Base-by-base conservation (phyloP, 2,888 invertebrate species). In the Tenthredo scrophulariae region DNA sequence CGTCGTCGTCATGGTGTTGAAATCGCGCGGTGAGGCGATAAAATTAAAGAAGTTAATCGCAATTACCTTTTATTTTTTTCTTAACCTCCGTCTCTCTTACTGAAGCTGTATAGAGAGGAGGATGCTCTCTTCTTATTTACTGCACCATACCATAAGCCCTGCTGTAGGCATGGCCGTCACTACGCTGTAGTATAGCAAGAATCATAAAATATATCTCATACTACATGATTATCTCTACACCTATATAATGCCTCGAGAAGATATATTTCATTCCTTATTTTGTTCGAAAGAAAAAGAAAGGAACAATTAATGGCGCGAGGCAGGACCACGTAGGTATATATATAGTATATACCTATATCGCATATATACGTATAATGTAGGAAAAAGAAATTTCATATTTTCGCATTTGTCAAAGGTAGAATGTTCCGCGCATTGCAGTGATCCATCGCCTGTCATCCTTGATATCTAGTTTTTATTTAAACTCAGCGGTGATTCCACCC, bases 21-120 rank as follows among this genome's bases (percentile, higher is more conserved):
- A 62, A 62, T 62, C 13, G 62, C 37, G 15, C 33, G 58, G 40
- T 22, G 46, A 37, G 80, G 58, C 40, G 40, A 62, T 80, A 80
- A 80, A 80, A 58, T 58, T 80, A 22, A 58, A 80, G 58, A 80
- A 80, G 58, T 80, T 80, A 62, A 80, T 80, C 80, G 80, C 62
- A 58, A 80, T 80, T 62, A 80, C 33, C 18, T 22, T 80, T 50
- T 13, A 62, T 40, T 33, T 22, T 1, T n/a, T 18, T 22, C 7
- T 22, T 9, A 33, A 15, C 67, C 29, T 37, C n/a, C n/a, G 6
- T 9, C 9, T 18, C 9, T 18, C 13, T 18, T 37, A 37, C 7
- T 15, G 0, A 6, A 37, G n/a, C n/a, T 0, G 18, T n/a, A 3
- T 37, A 70, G 2, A 37, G 67, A 37, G 33, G 6, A 37, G 2